Conservation (phyloP, 2,113 vertebrate genomes). For the Sus scrofa region DNA sequence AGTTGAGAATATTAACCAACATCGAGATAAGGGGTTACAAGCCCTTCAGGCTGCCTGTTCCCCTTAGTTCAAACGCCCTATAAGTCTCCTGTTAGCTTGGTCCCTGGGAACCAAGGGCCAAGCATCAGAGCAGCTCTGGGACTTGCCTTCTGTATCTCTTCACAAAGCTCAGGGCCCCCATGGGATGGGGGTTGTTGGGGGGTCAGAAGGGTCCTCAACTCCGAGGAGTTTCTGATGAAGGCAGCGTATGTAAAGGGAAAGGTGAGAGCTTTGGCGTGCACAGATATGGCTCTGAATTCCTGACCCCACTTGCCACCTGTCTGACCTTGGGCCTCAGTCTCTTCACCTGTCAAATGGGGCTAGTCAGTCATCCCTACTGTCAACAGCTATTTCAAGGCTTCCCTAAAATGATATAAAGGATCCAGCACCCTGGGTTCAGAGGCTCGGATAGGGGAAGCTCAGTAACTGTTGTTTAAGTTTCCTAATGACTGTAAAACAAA, state of each 20-base stretch:
- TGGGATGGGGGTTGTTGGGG: accelerated
- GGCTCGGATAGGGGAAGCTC: background rate
- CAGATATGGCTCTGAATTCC: background rate
- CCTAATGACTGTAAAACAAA: conserved; percentile 80
- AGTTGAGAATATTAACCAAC: background rate
- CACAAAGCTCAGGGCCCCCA: background rate
- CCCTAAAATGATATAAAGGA: background rate
- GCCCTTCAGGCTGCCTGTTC: background rate
- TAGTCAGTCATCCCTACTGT: background rate
- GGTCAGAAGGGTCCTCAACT: background rate
- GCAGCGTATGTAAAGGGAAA: background rate
- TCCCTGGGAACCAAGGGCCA: background rate
- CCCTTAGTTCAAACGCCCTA: background rate
- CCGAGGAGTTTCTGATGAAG: background rate
- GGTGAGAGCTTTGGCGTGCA: background rate
- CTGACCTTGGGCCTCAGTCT: background rate
- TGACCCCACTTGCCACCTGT: background rate
- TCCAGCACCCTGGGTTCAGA: background rate
- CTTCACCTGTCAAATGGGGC: background rate
- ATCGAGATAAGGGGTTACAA: background rate
- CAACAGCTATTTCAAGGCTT: background rate
- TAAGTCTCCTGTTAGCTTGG: background rate
- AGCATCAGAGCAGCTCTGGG: background rate
- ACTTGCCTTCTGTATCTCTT: background rate
- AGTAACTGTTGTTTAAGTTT: conserved; percentile 78